Percentiles rank a stretch among this genome's conserved stretches.
These are phyloP conservation scores for Keiferia lycopersicella DNA, from an alignment of 2,888 invertebrate species.

Conservation along the genomic window DNA sequence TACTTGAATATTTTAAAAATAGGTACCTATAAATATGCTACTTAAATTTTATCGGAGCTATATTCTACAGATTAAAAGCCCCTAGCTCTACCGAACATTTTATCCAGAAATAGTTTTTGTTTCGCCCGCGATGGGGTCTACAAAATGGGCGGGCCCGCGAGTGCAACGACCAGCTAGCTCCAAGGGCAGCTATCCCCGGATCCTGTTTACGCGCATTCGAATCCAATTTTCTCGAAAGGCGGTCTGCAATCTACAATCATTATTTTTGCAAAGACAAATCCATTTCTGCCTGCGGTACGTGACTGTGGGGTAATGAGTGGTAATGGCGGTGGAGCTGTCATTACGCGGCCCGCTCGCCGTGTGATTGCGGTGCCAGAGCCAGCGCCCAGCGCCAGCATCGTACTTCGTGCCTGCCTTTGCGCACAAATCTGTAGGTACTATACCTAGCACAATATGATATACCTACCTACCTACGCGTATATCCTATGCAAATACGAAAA, in stretches of 20 bases:
- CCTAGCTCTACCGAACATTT: neutral
- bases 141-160: slow-evolving; percentile 21
- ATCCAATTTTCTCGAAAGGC: slow-evolving; percentile 77
- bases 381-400: slow-evolving; percentile 29
- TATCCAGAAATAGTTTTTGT: slow-evolving; percentile 11
- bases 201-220: slow-evolving; percentile 71
- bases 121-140: slow-evolving; percentile 10
- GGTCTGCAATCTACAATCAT: slow-evolving; percentile 78
- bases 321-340: slow-evolving; percentile 73
- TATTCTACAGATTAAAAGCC: neutral
- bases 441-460: no score
- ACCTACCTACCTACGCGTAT: no score
- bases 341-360: slow-evolving; percentile 57
- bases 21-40: no score
- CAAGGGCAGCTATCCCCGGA: slow-evolving; percentile 56
- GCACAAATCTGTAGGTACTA: slow-evolving; percentile 22
- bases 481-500: no score
- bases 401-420: slow-evolving; percentile 35
- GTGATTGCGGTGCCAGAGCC: slow-evolving; percentile 44
- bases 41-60: no score
- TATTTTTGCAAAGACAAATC: slow-evolving; percentile 81
- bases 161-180: slow-evolving; percentile 40
- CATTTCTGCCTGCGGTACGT: slow-evolving; percentile 77
- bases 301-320: slow-evolving; percentile 76
- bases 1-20: no score